phyloP scores from a whole-genome alignment of 2,797 vertebrate species.

The Crotalus adamanteus region DNA sequence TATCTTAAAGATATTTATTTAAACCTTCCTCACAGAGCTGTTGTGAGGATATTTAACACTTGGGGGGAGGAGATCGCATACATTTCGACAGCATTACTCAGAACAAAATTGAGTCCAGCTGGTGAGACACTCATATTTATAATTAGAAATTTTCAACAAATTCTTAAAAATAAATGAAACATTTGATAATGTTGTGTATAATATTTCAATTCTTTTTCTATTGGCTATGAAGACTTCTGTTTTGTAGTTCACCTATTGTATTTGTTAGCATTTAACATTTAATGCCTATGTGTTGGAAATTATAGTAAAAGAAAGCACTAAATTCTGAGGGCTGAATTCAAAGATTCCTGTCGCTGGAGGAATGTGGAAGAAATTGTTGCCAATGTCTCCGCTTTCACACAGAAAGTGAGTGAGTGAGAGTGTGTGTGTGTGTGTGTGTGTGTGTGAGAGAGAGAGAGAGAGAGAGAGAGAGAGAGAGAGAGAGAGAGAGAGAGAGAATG shows the following conservation, averaged over 20 bases:
- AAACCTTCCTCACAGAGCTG: constrained; percentile 15
- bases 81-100: constrained; percentile 4
- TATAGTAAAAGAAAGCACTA: background rate
- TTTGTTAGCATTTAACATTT: constrained; percentile 40
- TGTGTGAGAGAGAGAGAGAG: too few species aligned
- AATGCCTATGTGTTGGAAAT: constrained; percentile 29
- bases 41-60: background rate
- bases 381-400: too few species aligned
- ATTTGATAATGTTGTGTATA: constrained; percentile 11
- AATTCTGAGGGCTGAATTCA: constrained; percentile 42
- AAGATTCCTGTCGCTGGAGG: background rate
- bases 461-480: too few species aligned
- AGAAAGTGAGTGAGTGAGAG: too few species aligned
- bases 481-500: background rate
- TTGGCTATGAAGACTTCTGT: constrained; percentile 43
- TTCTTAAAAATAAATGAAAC: constrained; percentile 8
- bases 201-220: constrained; percentile 14
- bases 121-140: background rate
- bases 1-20: background rate
- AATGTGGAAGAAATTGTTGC: background rate
- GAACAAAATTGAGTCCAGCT: background rate
- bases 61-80: background rate
- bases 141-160: background rate
- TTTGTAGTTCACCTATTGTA: constrained; percentile 30
- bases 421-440: too few species aligned